phyloP scores from a whole-genome alignment of 2,113 vertebrate genomes.

The Tyrannus savana region DNA sequence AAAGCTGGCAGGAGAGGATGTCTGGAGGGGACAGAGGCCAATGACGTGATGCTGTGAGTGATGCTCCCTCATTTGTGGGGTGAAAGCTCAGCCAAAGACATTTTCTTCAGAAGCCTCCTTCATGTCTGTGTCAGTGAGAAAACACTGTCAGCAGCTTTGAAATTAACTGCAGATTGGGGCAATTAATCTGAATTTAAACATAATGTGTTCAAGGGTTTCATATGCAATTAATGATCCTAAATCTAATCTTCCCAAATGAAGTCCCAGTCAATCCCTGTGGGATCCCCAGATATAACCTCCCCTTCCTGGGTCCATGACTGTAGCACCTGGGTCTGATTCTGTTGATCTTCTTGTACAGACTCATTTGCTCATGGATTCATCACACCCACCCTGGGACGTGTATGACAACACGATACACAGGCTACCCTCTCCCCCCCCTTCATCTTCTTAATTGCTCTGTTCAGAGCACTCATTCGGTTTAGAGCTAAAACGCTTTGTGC shows the following conservation, averaged over 20 bases:
- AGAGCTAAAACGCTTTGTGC: neutral
- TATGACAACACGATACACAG: rapidly evolving
- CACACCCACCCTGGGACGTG: neutral
- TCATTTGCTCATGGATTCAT: neutral
- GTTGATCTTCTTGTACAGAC: neutral
- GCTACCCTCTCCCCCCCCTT: neutral
- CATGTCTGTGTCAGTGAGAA: neutral
- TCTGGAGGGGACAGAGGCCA: neutral
- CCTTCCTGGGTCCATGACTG: neutral
- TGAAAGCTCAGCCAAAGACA: rapidly evolving
- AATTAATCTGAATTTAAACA: neutral
- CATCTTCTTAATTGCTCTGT: neutral
- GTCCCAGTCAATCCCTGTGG: neutral
- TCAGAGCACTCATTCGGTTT: neutral
- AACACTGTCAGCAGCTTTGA: neutral
- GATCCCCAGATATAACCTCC: neutral
- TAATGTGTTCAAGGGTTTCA: neutral
- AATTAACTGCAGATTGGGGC: neutral
- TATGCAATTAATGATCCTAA: neutral
- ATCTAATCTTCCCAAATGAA: neutral
- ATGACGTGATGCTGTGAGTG: rapidly evolving
- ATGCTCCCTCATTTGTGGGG: neutral
- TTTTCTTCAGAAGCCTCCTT: neutral
- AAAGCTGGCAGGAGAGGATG: neutral
- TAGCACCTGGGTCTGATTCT: neutral